Evolutionary conservation across 2,888 invertebrate genomes (phyloP).

Genomic region (Mimumesa dahlbomi): DNA sequence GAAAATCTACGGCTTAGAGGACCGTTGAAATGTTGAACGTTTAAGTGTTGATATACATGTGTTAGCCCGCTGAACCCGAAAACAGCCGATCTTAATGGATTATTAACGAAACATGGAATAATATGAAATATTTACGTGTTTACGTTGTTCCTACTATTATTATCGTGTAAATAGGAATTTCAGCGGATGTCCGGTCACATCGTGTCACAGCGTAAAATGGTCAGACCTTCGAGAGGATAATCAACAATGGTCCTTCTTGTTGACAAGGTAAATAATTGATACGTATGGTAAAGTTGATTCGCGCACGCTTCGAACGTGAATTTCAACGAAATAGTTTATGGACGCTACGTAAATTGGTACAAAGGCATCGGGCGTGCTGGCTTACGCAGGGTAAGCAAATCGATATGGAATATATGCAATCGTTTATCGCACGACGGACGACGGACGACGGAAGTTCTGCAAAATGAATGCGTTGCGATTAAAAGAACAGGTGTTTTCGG

Average conservation of each 20-base stretch:
- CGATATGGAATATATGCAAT: conserved; percentile 3
- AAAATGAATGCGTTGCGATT: not conserved
- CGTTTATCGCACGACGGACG: not conserved
- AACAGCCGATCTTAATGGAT: conserved; percentile 29
- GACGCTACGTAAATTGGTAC: conserved; percentile 6
- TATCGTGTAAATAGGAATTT: conserved; percentile 30
- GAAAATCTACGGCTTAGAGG: too few species aligned
- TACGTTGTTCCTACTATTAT: conserved; percentile 19
- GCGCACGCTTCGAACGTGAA: too few species aligned
- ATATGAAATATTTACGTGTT: conserved; percentile 18
- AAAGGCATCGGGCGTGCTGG: not conserved
- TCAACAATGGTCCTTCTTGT: conserved; percentile 39
- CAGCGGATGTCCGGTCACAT: not conserved
- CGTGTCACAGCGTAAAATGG: conserved; percentile 21
- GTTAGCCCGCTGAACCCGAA: too few species aligned
- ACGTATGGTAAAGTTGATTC: too few species aligned
- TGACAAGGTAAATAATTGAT: conserved; percentile 46
- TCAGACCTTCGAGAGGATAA: conserved; percentile 20
- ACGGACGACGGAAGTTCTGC: conserved; percentile 4
- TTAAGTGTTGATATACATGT: too few species aligned
- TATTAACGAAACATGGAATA: conserved; percentile 29
- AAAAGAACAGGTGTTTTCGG: conserved; percentile 38
- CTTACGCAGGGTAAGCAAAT: not conserved
- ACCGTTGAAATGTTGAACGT: too few species aligned
- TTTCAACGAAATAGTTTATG: conserved; percentile 26